Percentiles rank a stretch among this genome's conserved stretches.
phyloP scores from a whole-genome alignment of 2,888 invertebrate genomes.

The Agonum fuliginosum region DNA sequence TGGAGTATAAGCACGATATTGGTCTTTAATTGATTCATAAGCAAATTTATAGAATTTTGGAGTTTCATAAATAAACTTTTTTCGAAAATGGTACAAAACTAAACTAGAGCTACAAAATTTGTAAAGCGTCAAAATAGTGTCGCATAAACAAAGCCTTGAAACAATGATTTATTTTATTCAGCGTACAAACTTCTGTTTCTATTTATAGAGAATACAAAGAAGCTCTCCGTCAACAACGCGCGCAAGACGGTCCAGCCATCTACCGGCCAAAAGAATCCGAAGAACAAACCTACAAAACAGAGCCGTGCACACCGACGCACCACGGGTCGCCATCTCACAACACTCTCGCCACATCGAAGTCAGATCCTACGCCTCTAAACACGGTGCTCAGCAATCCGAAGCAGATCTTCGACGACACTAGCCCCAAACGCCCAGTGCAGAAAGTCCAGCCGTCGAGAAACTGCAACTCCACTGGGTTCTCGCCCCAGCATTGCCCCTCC shows the following conservation, averaged over 20 bases:
- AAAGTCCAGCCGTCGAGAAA: constrained; percentile 88
- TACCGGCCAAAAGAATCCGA: constrained; percentile 80
- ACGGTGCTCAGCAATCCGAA: constrained; percentile 74
- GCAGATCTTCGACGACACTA: constrained; percentile 76
- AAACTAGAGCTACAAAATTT: no score
- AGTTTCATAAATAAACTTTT: no score
- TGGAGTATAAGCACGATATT: no score
- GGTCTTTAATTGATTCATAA: no score
- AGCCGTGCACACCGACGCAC: constrained; percentile 74
- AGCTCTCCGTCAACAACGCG: constrained; percentile 89
- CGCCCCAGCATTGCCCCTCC: constrained; percentile 64
- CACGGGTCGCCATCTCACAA: constrained; percentile 71
- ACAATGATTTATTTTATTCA: no score
- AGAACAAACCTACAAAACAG: constrained; percentile 75
- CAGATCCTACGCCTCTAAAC: constrained; percentile 73
- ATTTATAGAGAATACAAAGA: constrained; percentile 87
- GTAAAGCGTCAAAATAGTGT: no score
- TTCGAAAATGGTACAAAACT: no score
- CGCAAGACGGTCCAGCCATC: constrained; percentile 82
- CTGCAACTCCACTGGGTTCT: constrained; percentile 65
- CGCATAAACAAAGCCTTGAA: no score
- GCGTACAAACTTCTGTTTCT: not conserved
- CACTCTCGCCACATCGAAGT: constrained; percentile 72
- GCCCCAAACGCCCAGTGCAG: constrained; percentile 82
- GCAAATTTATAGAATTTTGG: no score